A percentile compares a stretch with the other conserved stretches of the same genome.
phyloP scores from a whole-genome alignment of 2,888 invertebrate species.

The Salticus scenicus region DNA sequence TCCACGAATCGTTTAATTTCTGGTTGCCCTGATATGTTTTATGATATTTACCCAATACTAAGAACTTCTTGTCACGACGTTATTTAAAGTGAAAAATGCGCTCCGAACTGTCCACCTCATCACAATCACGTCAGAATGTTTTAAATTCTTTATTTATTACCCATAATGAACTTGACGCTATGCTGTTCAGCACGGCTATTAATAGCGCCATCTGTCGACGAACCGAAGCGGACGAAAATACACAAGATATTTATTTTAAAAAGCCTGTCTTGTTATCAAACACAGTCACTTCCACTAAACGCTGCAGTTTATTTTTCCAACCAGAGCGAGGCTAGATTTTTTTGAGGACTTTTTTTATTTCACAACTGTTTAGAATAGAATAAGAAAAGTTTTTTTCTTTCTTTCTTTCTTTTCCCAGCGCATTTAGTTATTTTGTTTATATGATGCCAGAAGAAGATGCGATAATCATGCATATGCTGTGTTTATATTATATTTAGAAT shows the following conservation, averaged over 20 bases:
- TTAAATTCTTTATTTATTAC: constrained; percentile 50
- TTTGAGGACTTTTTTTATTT: not conserved
- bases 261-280: constrained; percentile 67
- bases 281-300: constrained; percentile 62
- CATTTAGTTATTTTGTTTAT: not conserved
- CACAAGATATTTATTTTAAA: constrained; percentile 65
- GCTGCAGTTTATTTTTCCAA: constrained; percentile 65
- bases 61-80: not conserved
- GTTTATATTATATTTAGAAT: no score
- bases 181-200: constrained; percentile 30
- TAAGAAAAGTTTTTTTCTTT: not conserved
- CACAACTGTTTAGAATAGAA: constrained; percentile 9
- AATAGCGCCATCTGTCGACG: constrained; percentile 66
- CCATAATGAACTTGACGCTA: constrained; percentile 63
- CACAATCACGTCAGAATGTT: constrained; percentile 38
- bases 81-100: not conserved
- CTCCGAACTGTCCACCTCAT: constrained; percentile 25
- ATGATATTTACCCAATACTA: not conserved
- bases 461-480: no score
- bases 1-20: not conserved
- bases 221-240: constrained; percentile 48
- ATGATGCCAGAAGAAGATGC: not conserved
- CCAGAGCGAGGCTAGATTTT: constrained; percentile 38
- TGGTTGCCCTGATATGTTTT: not conserved
- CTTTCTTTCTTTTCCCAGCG: not conserved